Evolutionary conservation across 2,888 invertebrate species (phyloP).

Genomic region (Cataglyphis livida): DNA sequence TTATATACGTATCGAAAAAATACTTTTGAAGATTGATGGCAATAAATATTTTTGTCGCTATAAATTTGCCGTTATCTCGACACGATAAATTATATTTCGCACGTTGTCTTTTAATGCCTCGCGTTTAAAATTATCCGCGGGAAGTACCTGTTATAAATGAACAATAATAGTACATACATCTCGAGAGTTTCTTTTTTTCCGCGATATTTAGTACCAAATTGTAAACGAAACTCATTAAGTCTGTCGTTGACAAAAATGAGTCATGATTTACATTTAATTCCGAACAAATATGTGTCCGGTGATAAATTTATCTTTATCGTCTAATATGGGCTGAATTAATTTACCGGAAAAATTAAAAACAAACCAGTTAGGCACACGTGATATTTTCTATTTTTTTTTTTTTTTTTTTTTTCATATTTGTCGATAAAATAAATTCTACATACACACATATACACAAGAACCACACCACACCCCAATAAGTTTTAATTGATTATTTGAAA

Average conservation of each 20-base stretch:
- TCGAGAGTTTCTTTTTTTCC: not conserved
- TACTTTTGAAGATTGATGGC: not conserved
- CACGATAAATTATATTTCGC: constrained; percentile 31
- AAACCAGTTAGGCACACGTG: not conserved
- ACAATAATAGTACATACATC: not conserved
- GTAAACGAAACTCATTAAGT: not conserved
- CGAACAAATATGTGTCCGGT: not conserved
- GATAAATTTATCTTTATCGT: constrained; percentile 16
- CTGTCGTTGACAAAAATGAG: not conserved
- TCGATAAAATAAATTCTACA: not conserved
- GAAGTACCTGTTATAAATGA: not conserved
- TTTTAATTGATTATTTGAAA: not conserved
- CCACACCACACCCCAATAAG: too few species aligned
- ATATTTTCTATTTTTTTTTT: not conserved
- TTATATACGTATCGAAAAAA: not conserved
- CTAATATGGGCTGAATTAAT: not conserved
- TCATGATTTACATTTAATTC: not conserved
- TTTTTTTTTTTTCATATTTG: not conserved
- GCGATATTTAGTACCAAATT: not conserved
- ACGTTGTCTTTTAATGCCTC: not conserved
- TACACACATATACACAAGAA: not conserved
- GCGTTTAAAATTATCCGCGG: too few species aligned
- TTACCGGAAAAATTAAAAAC: constrained; percentile 15
- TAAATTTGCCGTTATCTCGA: constrained; percentile 12
- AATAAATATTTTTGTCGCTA: not conserved